Conservation (phyloP, 53 echinoderm and acorn worm genomes). For the Holothuria scabra region DNA sequence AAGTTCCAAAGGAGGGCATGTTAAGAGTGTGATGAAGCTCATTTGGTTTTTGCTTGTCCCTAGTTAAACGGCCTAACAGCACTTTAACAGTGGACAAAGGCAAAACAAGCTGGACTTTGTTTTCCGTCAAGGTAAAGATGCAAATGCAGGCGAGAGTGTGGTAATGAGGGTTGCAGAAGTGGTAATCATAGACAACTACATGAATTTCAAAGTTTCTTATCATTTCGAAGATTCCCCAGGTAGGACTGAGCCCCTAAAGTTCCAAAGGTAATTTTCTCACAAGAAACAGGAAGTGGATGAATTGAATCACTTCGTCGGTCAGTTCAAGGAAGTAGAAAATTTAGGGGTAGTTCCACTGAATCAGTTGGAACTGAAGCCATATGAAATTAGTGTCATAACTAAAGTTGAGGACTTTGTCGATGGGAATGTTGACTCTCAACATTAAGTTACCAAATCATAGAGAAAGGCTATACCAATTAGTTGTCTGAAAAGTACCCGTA, state of each 20-base stretch:
- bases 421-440: not conserved
- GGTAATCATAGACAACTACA: constrained; percentile 25
- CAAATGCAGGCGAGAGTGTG: constrained; percentile 3
- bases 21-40: not conserved
- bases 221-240: not conserved
- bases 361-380: constrained; percentile 8
- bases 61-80: not conserved
- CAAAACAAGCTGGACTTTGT: constrained; percentile 5
- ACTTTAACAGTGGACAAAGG: not conserved
- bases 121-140: not conserved
- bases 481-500: not conserved
- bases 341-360: constrained; percentile 16
- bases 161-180: not conserved
- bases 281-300: not conserved
- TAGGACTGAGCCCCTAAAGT: not conserved
- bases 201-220: not conserved
- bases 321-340: constrained; percentile 21
- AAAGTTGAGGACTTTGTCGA: not conserved
- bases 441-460: no score
- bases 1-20: not conserved
- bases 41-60: not conserved
- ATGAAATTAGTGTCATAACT: not conserved
- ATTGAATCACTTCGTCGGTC: constrained; percentile 7
- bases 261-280: not conserved
- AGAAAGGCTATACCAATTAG: constrained; percentile 9